Base-by-base conservation (phyloP, 2,113 vertebrate genomes). In the Cheirogaleus medius region DNA sequence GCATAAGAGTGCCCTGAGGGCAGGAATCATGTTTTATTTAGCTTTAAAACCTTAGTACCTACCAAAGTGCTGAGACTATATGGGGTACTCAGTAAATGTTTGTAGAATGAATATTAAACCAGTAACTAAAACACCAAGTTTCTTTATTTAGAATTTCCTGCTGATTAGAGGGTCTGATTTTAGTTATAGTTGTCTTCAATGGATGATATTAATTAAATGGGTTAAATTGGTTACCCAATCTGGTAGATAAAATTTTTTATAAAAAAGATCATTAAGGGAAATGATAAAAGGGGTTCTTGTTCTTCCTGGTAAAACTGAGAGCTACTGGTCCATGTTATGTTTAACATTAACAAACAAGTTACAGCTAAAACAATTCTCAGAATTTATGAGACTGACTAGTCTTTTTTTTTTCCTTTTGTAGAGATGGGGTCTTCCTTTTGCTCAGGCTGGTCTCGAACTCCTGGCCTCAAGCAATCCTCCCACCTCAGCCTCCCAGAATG, bases 241-340 rank as follows among this genome's bases (percentile, higher is more conserved):
- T 64, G 58, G 39, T 60, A 60, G 60, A 66, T 78, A 95, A 68
- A 83, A 80, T 63, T 44, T 96, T 92, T 78, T 52, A 94, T 74
- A 71, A 90, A 77, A 58, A 68, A 82, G 39, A 91, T 87, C 47
- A 23, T 25, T 5, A 42, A 10, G 58, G 54, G n/a, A 88, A 95
- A 91, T 32, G 49, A 94, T 42, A 83, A 74, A 83, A 74, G 25
- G 15, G 3, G 81, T 64, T 60, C 34, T 90, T 82, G 9, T 37
- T 73, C 37, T 90, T 92, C 42, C 29, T 49, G 68, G 44, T 49
- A 73, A 90, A 78, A 85, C 52, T 54, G 49, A 89, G 49, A 80
- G 47, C 39, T 80, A 80, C 7, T 91, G 54, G 44, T 81, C 68
- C 42, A 47, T 14, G 23, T 1, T 27, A 84, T 54, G 11, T 88